Evolutionary conservation across 2,113 vertebrate species (phyloP), one percentile per base, ranked within the genome.

Genomic region (Ptychochromis oligacanthus): DNA sequence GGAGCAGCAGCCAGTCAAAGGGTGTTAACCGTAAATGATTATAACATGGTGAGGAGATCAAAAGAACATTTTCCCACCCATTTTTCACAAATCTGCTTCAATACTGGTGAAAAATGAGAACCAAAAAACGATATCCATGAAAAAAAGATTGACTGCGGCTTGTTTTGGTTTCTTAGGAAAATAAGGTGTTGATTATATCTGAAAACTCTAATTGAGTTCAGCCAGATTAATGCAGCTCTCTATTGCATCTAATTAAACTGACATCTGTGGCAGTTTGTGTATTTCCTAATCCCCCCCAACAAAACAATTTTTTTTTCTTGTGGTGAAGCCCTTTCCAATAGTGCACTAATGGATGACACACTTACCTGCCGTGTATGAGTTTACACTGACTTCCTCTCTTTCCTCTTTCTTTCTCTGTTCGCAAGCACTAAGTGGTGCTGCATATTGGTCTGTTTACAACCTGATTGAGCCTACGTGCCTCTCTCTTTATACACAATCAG

Each of bases 151-250:
- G 11, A 59, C 57, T 58, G n/a, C 58, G 43, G 24, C 26, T 85
- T 74, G 22, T 60, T 89, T 87, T 64, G 56, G 46, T 52, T 54
- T 79, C 78, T 67, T 54, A 14, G 34, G 67, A 55, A 52, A 86
- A 82, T 57, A 46, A 52, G 40, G 55, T 57, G 70, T 87, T 28
- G 61, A 86, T 92, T 79, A 79, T 61, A 81, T 91, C 61, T 80
- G 60, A 88, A 84, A 84, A 77, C 46, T 64, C 58, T 84, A 88
- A 90, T 89, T 85, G 79, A 87, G 74, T 85, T 92, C 52, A 86
- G 75, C 20, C 85, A 72, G 76, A 87, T 93, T 86, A 90, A 90
- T 84, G 60, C 74, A 84, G 70, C 59, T 82, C 88, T 87, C 85
- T 46, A 13, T 52, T 75, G 17, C 70, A 81, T 78, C 75, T 90